phyloP scores from a whole-genome alignment of 2,113 vertebrate species.

The Noturus placidus region DNA sequence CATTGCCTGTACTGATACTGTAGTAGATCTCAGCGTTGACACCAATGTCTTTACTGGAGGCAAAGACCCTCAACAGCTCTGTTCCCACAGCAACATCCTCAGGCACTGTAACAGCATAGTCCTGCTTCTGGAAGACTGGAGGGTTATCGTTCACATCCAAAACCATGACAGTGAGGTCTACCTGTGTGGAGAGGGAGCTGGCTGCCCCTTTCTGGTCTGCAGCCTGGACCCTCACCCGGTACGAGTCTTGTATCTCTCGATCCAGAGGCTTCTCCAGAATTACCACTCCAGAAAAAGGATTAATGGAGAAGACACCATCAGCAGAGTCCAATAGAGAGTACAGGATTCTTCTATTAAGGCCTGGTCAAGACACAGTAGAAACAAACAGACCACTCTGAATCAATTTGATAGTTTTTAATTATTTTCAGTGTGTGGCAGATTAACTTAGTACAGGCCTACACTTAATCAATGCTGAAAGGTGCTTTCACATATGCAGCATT shows the following conservation, averaged over 20 bases:
- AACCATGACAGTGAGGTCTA: constrained; percentile 85
- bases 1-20: constrained; percentile 86
- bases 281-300: constrained; percentile 83
- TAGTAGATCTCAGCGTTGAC: constrained; percentile 92
- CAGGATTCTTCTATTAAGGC: constrained; percentile 83
- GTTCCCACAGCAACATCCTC: constrained; percentile 87
- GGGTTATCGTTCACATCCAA: constrained; percentile 97
- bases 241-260: constrained; percentile 83
- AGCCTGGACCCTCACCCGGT: constrained; percentile 83
- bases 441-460: background rate
- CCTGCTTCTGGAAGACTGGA: constrained; percentile 89
- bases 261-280: constrained; percentile 87
- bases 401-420: background rate
- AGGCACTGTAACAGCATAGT: constrained; percentile 85
- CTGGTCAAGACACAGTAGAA: constrained; percentile 63
- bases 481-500: background rate
- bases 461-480: background rate
- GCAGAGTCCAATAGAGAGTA: constrained; percentile 86
- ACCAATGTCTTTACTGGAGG: constrained; percentile 92
- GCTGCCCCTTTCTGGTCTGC: constrained; percentile 79
- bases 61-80: constrained; percentile 83
- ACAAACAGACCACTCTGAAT: background rate
- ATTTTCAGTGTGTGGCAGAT: background rate
- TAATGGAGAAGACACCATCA: constrained; percentile 85
- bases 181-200: constrained; percentile 78